These are phyloP conservation scores for Drosophila ogumai DNA, from an alignment of 1,140 invertebrate genomes.

Conservation along the genomic window DNA sequence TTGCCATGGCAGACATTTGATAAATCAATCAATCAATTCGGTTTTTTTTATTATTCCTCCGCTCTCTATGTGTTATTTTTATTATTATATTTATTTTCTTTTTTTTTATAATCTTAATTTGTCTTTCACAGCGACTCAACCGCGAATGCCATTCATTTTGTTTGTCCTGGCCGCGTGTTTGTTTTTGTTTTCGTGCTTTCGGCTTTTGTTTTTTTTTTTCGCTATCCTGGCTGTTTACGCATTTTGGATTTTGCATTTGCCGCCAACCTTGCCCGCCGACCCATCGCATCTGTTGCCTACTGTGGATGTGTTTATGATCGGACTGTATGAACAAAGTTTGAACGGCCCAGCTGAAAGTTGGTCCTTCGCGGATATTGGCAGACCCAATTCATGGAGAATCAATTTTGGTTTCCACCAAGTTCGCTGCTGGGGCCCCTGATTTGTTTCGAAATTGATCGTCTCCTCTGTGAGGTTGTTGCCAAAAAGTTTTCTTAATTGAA, in stretches of 20 bases:
- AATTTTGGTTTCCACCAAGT: constrained; percentile 32
- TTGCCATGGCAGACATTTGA: constrained; percentile 65
- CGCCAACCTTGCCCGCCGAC: neutral
- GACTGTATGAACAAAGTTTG: constrained; percentile 54
- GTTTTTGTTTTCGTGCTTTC: constrained; percentile 15
- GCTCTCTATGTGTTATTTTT: constrained; percentile 59
- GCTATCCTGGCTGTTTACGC: constrained; percentile 39
- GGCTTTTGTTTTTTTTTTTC: constrained; percentile 18
- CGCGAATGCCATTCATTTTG: constrained; percentile 76
- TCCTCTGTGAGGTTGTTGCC: neutral
- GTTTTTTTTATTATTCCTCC: constrained; percentile 24
- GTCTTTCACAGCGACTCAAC: constrained; percentile 77
- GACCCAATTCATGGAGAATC: constrained; percentile 21
- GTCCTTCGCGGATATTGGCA: constrained; percentile 33
- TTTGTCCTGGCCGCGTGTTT: constrained; percentile 53
- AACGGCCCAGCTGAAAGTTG: constrained; percentile 32
- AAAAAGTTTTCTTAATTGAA: constrained; percentile 37
- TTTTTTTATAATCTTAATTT: constrained; percentile 83
- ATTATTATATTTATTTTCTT: constrained; percentile 71
- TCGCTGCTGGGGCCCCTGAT: constrained; percentile 5
- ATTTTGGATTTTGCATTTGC: constrained; percentile 47
- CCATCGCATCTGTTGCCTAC: constrained; percentile 59
- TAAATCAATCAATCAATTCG: constrained; percentile 83
- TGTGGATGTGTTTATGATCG: constrained; percentile 53
- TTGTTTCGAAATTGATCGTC: constrained; percentile 31